A percentile compares a stretch with the other conserved stretches of the same genome.
Evolutionary conservation across 2,797 vertebrate genomes (phyloP).

Genomic region (Enteromius anoplus): DNA sequence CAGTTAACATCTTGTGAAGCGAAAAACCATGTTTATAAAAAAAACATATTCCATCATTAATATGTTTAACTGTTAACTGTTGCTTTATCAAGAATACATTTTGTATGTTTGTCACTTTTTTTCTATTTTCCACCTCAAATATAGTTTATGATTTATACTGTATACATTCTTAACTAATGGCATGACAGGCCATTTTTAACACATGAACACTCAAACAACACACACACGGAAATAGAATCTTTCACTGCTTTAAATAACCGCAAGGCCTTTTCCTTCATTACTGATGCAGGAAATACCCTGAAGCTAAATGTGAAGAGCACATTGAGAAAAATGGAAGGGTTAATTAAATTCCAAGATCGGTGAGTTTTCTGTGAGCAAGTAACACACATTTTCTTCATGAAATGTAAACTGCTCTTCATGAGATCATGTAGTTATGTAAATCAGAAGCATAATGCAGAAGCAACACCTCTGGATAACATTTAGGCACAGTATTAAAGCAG

Average conservation of each 20-base stretch:
- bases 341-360: not conserved
- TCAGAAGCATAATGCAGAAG: not conserved
- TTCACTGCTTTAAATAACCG: not conserved
- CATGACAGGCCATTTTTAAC: constrained; percentile 22
- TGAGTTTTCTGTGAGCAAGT: not conserved
- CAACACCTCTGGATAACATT: not conserved
- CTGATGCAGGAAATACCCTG: not conserved
- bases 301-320: constrained; percentile 50
- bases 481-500: not conserved
- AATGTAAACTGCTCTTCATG: not conserved
- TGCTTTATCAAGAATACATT: not conserved
- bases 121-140: not conserved
- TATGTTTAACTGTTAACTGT: no score
- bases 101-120: not conserved
- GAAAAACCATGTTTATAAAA: no score
- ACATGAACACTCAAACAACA: constrained; percentile 12
- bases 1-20: no score
- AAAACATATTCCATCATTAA: no score
- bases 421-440: constrained; percentile 15
- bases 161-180: not conserved
- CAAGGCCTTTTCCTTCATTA: constrained; percentile 11
- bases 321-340: constrained; percentile 4
- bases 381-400: not conserved
- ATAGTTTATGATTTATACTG: constrained; percentile 20
- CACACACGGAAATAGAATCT: not conserved